phyloP scores from a whole-genome alignment of 2,113 vertebrate genomes.

The Crotophaga sulcirostris region DNA sequence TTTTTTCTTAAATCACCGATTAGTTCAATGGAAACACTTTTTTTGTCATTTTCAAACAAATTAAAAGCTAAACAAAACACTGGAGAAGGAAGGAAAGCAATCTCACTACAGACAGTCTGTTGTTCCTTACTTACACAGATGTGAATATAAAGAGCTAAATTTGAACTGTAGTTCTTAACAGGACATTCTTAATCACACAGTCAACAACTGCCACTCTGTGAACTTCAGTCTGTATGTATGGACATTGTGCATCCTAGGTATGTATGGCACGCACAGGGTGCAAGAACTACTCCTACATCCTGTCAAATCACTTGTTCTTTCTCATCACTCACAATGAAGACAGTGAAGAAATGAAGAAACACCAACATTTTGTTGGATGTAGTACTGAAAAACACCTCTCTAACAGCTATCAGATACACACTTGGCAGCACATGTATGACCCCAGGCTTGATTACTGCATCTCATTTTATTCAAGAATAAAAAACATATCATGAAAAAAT shows the following conservation, averaged over 20 bases:
- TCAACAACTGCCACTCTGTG: not conserved
- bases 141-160: not conserved
- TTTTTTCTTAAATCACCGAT: not conserved
- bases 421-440: not conserved
- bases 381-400: not conserved
- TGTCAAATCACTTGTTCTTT: not conserved
- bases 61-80: not conserved
- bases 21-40: not conserved
- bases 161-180: not conserved
- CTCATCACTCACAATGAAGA: not conserved
- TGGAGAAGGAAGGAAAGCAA: not conserved
- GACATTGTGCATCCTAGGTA: not conserved
- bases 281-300: not conserved
- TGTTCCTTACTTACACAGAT: not conserved
- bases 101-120: not conserved
- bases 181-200: not conserved
- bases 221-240: not conserved
- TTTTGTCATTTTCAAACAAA: conserved; percentile 11
- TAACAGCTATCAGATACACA: not conserved
- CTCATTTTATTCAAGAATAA: not conserved
- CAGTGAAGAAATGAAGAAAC: not conserved
- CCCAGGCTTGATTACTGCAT: not conserved
- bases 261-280: not conserved
- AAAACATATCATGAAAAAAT: not conserved
- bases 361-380: not conserved